Conservation (phyloP, 2,797 vertebrate species). For the Sebastiscus albofasciatus region DNA sequence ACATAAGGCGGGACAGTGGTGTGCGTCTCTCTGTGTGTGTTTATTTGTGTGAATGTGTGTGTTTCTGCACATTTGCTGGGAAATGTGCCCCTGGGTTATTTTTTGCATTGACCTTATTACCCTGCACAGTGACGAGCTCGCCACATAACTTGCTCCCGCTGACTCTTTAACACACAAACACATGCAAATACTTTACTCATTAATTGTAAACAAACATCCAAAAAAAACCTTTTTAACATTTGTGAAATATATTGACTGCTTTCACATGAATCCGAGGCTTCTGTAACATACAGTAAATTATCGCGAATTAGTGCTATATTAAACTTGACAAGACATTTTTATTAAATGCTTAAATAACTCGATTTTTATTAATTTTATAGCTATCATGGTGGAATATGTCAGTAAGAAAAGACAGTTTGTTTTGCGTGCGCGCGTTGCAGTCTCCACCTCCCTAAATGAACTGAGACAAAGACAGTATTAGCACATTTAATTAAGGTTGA, state of each 20-base stretch:
- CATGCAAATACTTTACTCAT: conserved; percentile 18
- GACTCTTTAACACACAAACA: conserved; percentile 64
- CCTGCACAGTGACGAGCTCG: conserved; percentile 87
- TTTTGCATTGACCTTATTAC: conserved; percentile 98
- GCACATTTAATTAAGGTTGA: conserved; percentile 71
- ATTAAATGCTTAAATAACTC: neutral
- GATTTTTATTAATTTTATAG: neutral
- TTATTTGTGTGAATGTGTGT: conserved; percentile 72
- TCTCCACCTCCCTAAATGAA: conserved; percentile 41
- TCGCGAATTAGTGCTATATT: neutral
- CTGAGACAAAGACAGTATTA: conserved; percentile 58
- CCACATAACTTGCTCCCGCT: conserved; percentile 74
- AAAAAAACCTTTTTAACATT: conserved; percentile 18
- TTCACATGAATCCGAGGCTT: neutral
- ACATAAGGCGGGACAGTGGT: conserved; percentile 87
- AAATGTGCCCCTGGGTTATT: conserved; percentile 92
- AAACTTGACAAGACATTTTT: neutral
- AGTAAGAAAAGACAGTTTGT: neutral
- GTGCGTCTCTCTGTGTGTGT: conserved; percentile 50
- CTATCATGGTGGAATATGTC: neutral
- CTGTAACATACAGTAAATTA: neutral
- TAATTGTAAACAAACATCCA: conserved; percentile 18
- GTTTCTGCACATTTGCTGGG: conserved; percentile 89
- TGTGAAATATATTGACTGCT: neutral
- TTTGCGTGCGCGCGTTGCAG: neutral